phyloP scores from a whole-genome alignment of 1,140 invertebrate genomes.

The Rhagoletis pomonella region DNA sequence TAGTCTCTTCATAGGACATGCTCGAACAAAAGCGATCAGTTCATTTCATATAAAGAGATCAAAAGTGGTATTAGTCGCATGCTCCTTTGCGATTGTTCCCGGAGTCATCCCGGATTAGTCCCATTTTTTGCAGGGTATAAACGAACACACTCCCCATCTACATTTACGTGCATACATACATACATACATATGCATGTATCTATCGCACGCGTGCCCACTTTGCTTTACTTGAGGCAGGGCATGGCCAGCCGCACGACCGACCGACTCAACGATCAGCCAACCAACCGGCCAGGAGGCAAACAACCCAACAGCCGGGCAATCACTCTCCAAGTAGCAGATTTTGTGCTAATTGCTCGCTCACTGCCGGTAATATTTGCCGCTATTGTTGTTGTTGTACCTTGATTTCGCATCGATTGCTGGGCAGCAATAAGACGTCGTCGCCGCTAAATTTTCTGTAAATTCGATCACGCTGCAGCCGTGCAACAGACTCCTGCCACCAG shows the following conservation, averaged over 20 bases:
- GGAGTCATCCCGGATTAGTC: too few relatives aligned
- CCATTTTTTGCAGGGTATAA: too few relatives aligned
- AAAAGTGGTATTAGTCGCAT: too few relatives aligned
- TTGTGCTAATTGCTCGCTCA: slow-evolving; percentile 45
- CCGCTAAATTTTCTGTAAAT: slow-evolving; percentile 40
- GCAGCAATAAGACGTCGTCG: slow-evolving; percentile 40
- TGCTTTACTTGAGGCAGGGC: slow-evolving; percentile 34
- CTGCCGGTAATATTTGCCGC: background rate
- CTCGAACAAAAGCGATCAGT: too few relatives aligned
- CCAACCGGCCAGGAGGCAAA: background rate
- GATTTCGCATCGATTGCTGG: slow-evolving; percentile 32
- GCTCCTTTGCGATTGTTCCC: too few relatives aligned
- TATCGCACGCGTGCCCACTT: slow-evolving; percentile 30
- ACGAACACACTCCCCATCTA: too few relatives aligned
- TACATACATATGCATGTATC: background rate
- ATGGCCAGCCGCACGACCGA: slow-evolving; percentile 23
- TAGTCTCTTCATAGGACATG: too few relatives aligned
- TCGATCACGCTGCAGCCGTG: background rate
- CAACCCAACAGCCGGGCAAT: background rate
- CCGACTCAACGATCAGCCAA: background rate
- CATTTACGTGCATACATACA: background rate
- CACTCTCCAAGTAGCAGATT: slow-evolving; percentile 50
- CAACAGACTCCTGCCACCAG: background rate
- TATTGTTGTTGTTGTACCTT: slow-evolving; percentile 12
- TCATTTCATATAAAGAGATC: too few relatives aligned